Base-by-base conservation (phyloP, 2,113 vertebrate genomes). In the Chunga burmeisteri region DNA sequence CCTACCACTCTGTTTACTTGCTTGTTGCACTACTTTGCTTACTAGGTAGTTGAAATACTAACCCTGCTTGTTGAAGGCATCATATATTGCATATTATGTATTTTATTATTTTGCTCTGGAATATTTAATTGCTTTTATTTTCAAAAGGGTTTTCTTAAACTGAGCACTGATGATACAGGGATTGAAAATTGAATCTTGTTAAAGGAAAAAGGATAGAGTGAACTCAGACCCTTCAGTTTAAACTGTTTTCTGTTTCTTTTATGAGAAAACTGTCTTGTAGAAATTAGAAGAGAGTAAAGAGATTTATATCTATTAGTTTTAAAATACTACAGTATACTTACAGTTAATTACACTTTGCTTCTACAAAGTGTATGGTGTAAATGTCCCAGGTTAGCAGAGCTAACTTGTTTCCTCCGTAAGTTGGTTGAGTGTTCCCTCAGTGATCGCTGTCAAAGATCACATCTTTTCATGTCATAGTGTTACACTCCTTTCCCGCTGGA, bases 311-410 rank as follows among this genome's bases (percentile, higher is more conserved):
- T 34, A 61, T 9, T 56, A 68, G 27, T 40, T 92, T n/a, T 21
- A 66, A 80, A 81, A 47, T 55, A 40, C 14, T 87, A 3, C 25
- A 63, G 38, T 38, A 38, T 38, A 38, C 38, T 38, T 38, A 38
- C 9, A 38, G 38, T 38, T 38, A 38, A 38, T 38, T 38, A 38
- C 38, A 38, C 38, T 72, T 86, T 77, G 40, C 16, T 56, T 90
- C 52, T 65, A 9, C 47, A 16, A 47, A 46, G 9, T 17, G 7
- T 5, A 1, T n/a, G 21, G 9, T 65, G 27, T 36, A 0, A 13
- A 2, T 42, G 38, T 55, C 32, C 50, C 27, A 27, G 15, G 10
- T 44, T 34, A 55, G n/a, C 29, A 62, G 46, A 38, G 27, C 20
- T 20, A 59, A 13, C 46, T 66, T 25, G 3, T 61, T 38, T 70